These are phyloP conservation scores for Scomber japonicus DNA, from an alignment of 2,113 vertebrate genomes.

Conservation along the genomic window DNA sequence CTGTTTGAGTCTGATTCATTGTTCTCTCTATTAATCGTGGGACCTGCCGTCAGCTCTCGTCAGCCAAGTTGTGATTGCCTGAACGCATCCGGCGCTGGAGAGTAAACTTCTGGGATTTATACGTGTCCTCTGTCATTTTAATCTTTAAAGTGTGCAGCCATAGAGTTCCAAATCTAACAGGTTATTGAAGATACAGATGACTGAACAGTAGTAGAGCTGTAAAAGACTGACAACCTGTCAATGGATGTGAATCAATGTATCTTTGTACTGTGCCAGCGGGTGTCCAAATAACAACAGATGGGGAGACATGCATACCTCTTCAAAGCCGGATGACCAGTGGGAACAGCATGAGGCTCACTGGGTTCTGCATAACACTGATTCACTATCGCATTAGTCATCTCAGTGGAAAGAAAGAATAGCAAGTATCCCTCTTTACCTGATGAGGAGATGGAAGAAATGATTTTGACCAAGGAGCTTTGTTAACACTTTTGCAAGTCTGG, in stretches of 20 bases:
- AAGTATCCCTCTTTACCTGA: background rate
- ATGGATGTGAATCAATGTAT: constrained; percentile 62
- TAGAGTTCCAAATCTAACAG: background rate
- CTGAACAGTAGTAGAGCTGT: constrained; percentile 5
- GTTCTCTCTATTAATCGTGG: constrained; percentile 45
- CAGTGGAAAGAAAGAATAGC: constrained; percentile 40
- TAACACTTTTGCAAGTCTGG: background rate
- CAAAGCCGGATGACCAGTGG: constrained; percentile 55
- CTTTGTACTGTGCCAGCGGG: constrained; percentile 45
- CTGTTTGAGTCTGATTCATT: constrained; percentile 42
- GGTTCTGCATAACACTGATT: constrained; percentile 70
- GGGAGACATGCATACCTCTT: constrained; percentile 71
- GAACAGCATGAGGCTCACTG: constrained; percentile 70
- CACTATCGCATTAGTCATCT: constrained; percentile 69
- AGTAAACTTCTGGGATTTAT: constrained; percentile 52
- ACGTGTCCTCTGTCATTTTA: constrained; percentile 34
- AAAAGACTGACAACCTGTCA: constrained; percentile 51
- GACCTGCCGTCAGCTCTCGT: constrained; percentile 40
- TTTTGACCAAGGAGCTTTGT: too few species aligned
- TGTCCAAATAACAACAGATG: constrained; percentile 79
- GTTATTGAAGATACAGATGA: constrained; percentile 9
- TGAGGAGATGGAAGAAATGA: background rate
- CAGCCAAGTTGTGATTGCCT: constrained; percentile 36
- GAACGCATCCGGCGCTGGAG: constrained; percentile 27
- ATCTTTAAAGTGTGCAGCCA: constrained; percentile 49